phyloP scores from a whole-genome alignment of 2,797 vertebrate genomes.

The Artibeus lituratus region DNA sequence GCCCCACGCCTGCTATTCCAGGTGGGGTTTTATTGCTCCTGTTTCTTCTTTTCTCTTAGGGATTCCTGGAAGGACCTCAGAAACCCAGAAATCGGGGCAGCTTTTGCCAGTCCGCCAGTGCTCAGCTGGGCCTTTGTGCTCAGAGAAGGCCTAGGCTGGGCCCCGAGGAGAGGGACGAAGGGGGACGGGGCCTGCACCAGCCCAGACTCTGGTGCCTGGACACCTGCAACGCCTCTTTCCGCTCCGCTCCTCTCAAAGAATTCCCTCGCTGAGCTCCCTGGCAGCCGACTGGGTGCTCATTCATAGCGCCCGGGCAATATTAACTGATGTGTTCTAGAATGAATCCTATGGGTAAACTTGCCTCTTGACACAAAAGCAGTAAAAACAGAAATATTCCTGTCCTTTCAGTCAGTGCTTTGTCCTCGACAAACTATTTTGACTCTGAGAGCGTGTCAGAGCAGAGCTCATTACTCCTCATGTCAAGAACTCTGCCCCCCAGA shows the following conservation, averaged over 20 bases:
- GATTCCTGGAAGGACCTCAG: slow-evolving; percentile 71
- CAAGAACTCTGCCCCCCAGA: too few species aligned
- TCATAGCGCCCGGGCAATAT: background rate
- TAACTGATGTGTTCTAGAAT: background rate
- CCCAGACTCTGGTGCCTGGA: background rate
- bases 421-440: background rate
- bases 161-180: background rate
- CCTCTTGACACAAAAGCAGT: background rate
- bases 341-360: background rate
- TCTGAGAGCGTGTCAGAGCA: background rate
- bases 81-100: slow-evolving; percentile 75
- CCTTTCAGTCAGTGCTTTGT: background rate
- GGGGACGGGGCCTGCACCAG: background rate
- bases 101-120: slow-evolving; percentile 67
- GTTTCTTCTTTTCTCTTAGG: slow-evolving; percentile 57
- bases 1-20: background rate
- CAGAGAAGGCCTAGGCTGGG: accelerated
- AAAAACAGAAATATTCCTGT: background rate
- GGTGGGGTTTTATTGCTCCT: background rate
- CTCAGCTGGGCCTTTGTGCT: background rate
- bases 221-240: background rate
- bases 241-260: too few species aligned
- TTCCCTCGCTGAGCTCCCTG: background rate
- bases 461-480: background rate
- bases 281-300: background rate